These are phyloP conservation scores for Ataeniobius toweri DNA, from an alignment of 2,797 vertebrate species.

Conservation along the genomic window DNA sequence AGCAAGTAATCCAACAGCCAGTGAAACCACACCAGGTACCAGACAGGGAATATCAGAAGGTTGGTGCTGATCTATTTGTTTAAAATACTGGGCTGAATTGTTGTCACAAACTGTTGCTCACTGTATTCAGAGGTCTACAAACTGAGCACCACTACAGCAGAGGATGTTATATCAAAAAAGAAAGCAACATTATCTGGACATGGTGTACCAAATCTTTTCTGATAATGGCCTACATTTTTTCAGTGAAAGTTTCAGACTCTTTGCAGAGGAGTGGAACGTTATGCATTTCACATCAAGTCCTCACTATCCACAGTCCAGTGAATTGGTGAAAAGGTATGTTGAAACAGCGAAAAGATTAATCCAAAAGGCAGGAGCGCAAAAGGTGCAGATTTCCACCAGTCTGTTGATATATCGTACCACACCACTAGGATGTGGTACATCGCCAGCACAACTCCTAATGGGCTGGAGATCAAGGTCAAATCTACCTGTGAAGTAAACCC, in stretches of 20 bases:
- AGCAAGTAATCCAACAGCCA: slow-evolving; percentile 11
- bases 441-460: neutral
- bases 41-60: slow-evolving; percentile 13
- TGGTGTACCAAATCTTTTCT: slow-evolving; percentile 16
- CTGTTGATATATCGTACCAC: slow-evolving; percentile 27
- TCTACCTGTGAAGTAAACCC: neutral
- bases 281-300: neutral
- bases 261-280: slow-evolving; percentile 3
- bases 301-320: too few relatives aligned
- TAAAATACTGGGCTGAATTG: slow-evolving; percentile 8
- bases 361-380: slow-evolving; percentile 9
- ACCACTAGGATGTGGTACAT: slow-evolving; percentile 31
- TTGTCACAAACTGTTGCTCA: slow-evolving; percentile 19
- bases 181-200: slow-evolving; percentile 31
- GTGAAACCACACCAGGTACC: slow-evolving; percentile 8
- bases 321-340: slow-evolving; percentile 4
- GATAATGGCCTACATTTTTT: slow-evolving; percentile 16
- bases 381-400: slow-evolving; percentile 8
- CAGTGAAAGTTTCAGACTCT: neutral
- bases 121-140: slow-evolving; percentile 27
- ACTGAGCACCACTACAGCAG: slow-evolving; percentile 2
- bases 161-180: slow-evolving; percentile 24
- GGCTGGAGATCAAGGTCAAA: neutral
- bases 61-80: slow-evolving; percentile 28
- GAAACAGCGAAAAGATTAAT: slow-evolving; percentile 25